Conservation (phyloP, 2,797 vertebrate species). For the Caiman crocodilus region DNA sequence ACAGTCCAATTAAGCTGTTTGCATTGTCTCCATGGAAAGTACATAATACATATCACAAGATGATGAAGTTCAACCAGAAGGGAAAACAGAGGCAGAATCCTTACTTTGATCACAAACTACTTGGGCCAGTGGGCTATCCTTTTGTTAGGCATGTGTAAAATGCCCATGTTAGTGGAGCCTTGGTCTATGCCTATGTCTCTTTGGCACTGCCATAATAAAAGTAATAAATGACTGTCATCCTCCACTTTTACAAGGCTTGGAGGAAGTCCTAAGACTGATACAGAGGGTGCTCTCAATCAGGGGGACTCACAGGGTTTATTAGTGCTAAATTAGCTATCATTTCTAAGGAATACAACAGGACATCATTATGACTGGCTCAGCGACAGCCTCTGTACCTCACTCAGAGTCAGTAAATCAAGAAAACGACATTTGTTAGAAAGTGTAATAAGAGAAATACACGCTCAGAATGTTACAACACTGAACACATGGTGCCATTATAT, state of each 20-base stretch:
- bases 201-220: background rate
- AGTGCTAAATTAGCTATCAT: slow-evolving; percentile 16
- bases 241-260: background rate
- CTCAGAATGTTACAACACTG: background rate
- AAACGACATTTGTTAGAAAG: background rate
- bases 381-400: background rate
- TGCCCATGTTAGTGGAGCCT: background rate
- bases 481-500: background rate
- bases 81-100: background rate
- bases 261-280: background rate
- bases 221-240: background rate
- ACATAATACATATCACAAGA: background rate
- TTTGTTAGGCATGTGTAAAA: background rate
- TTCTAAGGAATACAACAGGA: background rate
- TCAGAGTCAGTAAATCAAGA: background rate
- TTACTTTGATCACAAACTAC: background rate
- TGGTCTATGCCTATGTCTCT: background rate
- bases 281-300: background rate
- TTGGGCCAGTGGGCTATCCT: background rate
- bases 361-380: background rate
- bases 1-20: background rate
- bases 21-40: background rate
- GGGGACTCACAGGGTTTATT: background rate
- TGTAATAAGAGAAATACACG: background rate
- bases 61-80: background rate